A percentile compares a stretch with the other conserved stretches of the same genome.
phyloP scores from a whole-genome alignment of 2,888 invertebrate species.

The Melanargia galathea region DNA sequence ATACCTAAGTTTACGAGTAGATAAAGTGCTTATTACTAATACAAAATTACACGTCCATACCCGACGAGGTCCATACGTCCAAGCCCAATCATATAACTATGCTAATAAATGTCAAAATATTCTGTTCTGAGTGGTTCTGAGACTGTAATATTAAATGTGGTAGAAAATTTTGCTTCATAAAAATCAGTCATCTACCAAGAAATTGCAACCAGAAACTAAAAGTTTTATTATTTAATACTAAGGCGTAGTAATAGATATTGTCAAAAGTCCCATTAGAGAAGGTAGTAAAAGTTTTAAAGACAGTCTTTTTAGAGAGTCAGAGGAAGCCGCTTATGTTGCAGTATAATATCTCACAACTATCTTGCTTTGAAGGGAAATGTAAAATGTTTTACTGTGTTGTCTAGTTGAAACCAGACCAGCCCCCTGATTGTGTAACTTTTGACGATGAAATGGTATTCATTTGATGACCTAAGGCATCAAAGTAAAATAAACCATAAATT shows the following conservation, averaged over 20 bases:
- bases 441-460: too few relatives aligned
- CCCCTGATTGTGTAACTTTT: too few relatives aligned
- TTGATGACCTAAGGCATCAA: too few relatives aligned
- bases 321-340: conserved; percentile 28
- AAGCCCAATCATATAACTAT: too few relatives aligned
- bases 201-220: conserved; percentile 4
- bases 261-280: conserved; percentile 12
- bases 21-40: too few relatives aligned
- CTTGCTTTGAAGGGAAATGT: conserved; percentile 32
- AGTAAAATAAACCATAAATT: too few relatives aligned
- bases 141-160: neutral
- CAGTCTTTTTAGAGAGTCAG: conserved; percentile 16
- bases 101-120: neutral
- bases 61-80: too few relatives aligned
- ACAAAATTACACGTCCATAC: too few relatives aligned
- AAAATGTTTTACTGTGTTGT: conserved; percentile 38
- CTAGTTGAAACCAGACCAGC: conserved; percentile 35
- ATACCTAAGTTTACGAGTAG: too few relatives aligned
- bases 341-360: conserved; percentile 37
- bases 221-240: conserved; percentile 4
- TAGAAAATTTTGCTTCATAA: conserved; percentile 14
- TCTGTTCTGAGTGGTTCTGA: neutral
- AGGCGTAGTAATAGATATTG: neutral
- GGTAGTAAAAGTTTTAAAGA: conserved; percentile 18
- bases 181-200: conserved; percentile 1